Conservation (phyloP, 2,797 vertebrate species). For the Schizopygopsis malacanthus region DNA sequence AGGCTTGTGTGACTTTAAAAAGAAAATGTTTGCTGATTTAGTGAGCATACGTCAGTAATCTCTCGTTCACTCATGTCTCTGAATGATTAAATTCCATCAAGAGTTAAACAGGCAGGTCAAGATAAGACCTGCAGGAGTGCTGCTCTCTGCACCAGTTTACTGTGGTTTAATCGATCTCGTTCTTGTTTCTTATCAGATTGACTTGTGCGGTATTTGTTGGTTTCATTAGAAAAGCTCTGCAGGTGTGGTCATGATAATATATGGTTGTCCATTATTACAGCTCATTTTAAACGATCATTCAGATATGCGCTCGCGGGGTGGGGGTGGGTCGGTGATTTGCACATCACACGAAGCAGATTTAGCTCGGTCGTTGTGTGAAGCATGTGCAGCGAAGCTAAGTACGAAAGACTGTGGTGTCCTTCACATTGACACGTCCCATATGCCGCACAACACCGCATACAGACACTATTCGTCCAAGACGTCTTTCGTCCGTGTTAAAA, state of each 20-base stretch:
- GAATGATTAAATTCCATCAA: background rate
- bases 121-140: background rate
- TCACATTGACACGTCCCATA: background rate
- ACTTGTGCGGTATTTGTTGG: constrained; percentile 5
- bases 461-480: background rate
- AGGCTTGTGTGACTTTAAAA: background rate
- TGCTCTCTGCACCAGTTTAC: background rate
- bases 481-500: background rate
- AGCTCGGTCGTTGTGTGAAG: background rate
- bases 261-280: constrained; percentile 8
- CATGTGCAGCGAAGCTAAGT: background rate
- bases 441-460: constrained; percentile 5
- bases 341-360: constrained; percentile 41
- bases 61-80: background rate
- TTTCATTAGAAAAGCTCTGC: constrained; percentile 12
- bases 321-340: constrained; percentile 15
- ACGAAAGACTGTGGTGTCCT: background rate
- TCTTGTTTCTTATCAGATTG: constrained; percentile 20
- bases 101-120: background rate
- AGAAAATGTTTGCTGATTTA: background rate
- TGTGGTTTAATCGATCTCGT: background rate
- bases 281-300: background rate
- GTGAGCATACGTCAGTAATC: background rate
- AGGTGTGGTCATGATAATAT: background rate
- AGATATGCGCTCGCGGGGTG: background rate